Conservation (phyloP, 2,888 invertebrate species). For the Lithosia quadra region DNA sequence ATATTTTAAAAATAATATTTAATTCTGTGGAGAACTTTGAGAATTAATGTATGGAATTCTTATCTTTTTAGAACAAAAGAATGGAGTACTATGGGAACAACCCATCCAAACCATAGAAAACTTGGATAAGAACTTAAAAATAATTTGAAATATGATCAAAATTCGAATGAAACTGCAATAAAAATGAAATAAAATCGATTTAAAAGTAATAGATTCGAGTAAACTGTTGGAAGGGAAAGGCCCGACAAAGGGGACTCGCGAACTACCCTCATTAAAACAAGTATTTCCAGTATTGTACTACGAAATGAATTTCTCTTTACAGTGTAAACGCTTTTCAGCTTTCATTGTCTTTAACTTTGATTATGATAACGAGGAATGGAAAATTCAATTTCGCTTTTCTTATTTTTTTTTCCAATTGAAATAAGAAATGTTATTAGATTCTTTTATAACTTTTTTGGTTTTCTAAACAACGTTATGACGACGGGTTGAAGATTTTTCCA, state of each 20-base stretch:
- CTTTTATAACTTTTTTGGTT: background rate
- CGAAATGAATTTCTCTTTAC: slow-evolving; percentile 59
- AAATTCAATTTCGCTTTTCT: slow-evolving; percentile 9
- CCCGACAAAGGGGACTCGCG: slow-evolving; percentile 36
- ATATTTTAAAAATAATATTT: too few species aligned
- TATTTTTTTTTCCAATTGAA: slow-evolving; percentile 8
- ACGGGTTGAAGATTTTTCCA: background rate
- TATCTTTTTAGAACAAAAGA: too few species aligned
- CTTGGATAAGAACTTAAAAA: slow-evolving; percentile 21
- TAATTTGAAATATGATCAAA: slow-evolving; percentile 18
- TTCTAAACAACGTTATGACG: background rate
- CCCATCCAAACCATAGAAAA: slow-evolving; percentile 6
- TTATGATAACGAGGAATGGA: slow-evolving; percentile 24
- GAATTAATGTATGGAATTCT: too few species aligned
- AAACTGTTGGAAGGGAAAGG: slow-evolving; percentile 30
- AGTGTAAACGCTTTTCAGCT: slow-evolving; percentile 54
- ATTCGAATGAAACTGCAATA: slow-evolving; percentile 28
- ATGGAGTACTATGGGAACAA: too few species aligned
- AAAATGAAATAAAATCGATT: slow-evolving; percentile 42
- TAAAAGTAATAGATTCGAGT: slow-evolving; percentile 42
- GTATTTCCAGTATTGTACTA: slow-evolving; percentile 56
- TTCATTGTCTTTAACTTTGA: slow-evolving; percentile 56
- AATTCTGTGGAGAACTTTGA: too few species aligned
- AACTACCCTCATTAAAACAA: slow-evolving; percentile 57
- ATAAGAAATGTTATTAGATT: background rate